A percentile compares a stretch with the other conserved stretches of the same genome.
Conservation (phyloP, 2,113 vertebrate species). For the Ia io region DNA sequence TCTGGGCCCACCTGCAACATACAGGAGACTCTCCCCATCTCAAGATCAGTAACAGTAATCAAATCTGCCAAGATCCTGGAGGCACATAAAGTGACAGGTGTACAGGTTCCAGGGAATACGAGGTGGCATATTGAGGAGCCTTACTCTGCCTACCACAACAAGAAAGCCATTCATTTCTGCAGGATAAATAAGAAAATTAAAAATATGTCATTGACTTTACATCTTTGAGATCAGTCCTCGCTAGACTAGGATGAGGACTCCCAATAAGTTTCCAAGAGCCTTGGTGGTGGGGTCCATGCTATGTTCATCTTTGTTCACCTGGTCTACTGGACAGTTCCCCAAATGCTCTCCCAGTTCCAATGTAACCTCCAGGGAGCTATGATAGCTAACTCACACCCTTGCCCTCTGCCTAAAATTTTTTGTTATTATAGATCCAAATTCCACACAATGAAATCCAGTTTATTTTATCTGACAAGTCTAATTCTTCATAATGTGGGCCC, state of each 20-base stretch:
- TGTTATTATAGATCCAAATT: background rate
- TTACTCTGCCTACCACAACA: background rate
- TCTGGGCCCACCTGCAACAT: background rate
- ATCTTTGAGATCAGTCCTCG: background rate
- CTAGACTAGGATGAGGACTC: background rate
- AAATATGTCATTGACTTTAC: background rate
- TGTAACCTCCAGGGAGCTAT: background rate
- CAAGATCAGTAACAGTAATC: background rate
- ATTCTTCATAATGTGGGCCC: background rate
- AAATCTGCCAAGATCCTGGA: background rate
- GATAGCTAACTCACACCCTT: background rate
- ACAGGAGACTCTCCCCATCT: background rate
- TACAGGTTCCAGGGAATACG: background rate
- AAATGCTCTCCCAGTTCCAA: background rate
- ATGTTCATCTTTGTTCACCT: background rate
- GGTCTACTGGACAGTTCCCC: background rate
- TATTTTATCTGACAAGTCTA: background rate
- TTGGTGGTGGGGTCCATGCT: background rate
- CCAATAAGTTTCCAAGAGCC: background rate
- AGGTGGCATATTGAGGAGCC: background rate
- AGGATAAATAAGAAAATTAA: background rate
- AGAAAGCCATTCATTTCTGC: background rate
- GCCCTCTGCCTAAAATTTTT: background rate
- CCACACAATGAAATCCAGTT: background rate
- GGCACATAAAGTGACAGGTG: background rate